phyloP scores from a whole-genome alignment of 1,140 invertebrate genomes.

The Tetraneura akinire region DNA sequence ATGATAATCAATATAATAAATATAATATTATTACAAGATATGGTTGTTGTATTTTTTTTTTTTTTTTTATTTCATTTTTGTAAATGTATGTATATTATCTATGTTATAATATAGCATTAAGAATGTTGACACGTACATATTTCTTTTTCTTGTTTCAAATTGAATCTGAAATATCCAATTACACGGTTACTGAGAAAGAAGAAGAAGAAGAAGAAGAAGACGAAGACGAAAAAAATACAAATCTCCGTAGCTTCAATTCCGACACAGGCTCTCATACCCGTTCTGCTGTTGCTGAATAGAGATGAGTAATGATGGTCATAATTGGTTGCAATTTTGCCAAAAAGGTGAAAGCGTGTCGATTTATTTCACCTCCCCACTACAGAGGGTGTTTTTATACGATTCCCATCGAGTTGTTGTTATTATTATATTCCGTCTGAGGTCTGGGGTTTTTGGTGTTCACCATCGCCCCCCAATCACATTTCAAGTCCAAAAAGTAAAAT shows the following conservation, averaged over 20 bases:
- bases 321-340: conserved; percentile 18
- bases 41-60: no score
- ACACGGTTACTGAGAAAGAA: conserved; percentile 7
- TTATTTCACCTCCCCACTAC: background rate
- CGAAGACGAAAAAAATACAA: background rate
- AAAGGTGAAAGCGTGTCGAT: conserved; percentile 27
- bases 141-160: background rate
- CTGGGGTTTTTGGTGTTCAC: background rate
- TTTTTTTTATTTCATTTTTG: no score
- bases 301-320: conserved; percentile 39
- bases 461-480: background rate
- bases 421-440: background rate
- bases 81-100: background rate
- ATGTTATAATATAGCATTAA: background rate
- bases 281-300: background rate
- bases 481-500: background rate
- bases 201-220: background rate
- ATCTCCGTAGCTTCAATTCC: background rate
- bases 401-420: conserved; percentile 9
- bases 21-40: background rate
- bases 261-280: background rate
- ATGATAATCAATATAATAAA: no score
- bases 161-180: conserved; percentile 28
- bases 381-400: conserved; percentile 19
- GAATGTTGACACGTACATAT: background rate